Evolutionary conservation across 2,888 invertebrate genomes (phyloP), one percentile per base, ranked within the genome.

Genomic region (Parnassius smintheus): DNA sequence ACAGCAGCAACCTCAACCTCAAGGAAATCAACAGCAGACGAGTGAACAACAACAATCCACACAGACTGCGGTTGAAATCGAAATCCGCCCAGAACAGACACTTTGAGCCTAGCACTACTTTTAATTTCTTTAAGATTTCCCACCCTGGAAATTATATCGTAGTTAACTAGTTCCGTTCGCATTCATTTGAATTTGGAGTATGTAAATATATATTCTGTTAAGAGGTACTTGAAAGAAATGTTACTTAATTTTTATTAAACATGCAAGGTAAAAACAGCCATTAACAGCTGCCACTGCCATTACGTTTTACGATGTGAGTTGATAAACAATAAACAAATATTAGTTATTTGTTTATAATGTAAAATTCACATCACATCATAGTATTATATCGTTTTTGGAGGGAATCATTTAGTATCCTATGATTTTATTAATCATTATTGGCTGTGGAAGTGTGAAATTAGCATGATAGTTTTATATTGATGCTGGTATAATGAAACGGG

Each of bases 11-110:
- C 75, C 75, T 65, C 67, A 76, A 48, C 69, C 69, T 51, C 59
- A 61, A 25, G 54, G 42, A 55, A 65, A 50, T 45, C 63, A 66
- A 8, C 73, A 78, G 59, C 78, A 78, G 59, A 74, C 70, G 57
- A 74, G 64, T 60, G 82, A 82, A 42, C 82, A 83, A 65, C 85
- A 86, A 65, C 85, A 86, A 64, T 80, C 70, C 62, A 66, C 82
- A 35, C 85, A 83, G 64, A 68, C 86, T 1, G 72, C 81, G 1
- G 84, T 82, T 0, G 88, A 88, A 70, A 85, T 83, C 10, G 88
- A 90, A 69, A 82, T 82, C 61, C 83, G 79, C 53, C 72, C 75
- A 7, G 89, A 90, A 52, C 83, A 82, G 68, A 67, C 83, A 51
- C 84, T 91, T 71, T 90, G 86, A 90, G 80, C 69, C 59, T 72